Evolutionary conservation across 2,888 invertebrate species (phyloP).

Genomic region (Archips xylosteana): DNA sequence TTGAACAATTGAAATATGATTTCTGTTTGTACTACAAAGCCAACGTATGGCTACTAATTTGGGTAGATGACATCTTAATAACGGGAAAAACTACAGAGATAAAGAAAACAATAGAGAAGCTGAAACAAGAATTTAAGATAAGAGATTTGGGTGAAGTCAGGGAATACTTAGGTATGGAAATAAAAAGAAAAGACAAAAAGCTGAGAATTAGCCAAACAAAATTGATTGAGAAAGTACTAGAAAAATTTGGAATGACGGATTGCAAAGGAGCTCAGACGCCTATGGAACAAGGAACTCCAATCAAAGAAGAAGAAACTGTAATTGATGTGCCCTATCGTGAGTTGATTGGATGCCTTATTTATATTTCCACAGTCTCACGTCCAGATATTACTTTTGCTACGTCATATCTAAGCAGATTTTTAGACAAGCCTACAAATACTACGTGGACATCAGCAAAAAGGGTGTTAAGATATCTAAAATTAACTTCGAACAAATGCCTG

Average conservation of each 20-base stretch:
- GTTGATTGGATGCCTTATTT: not conserved
- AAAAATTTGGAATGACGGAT: not conserved
- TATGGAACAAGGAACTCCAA: not conserved
- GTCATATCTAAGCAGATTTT: conserved; percentile 1
- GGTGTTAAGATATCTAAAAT: conserved; percentile 1
- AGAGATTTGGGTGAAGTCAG: not conserved
- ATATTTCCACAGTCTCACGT: conserved; percentile 1
- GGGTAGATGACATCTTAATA: conserved; percentile 35
- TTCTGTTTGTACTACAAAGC: conserved; percentile 39
- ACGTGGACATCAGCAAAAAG: conserved; percentile 1
- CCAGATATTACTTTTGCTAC: conserved; percentile 2
- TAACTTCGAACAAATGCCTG: not conserved
- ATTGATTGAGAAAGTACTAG: conserved; percentile 4
- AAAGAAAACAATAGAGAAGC: not conserved
- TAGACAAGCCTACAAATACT: not conserved
- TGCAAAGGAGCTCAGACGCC: not conserved
- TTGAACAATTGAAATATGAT: conserved; percentile 39
- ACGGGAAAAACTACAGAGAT: conserved; percentile 10
- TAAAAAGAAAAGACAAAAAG: not conserved
- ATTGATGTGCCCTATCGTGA: not conserved
- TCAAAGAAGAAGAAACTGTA: not conserved
- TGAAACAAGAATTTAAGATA: conserved; percentile 5
- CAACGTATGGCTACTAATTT: conserved; percentile 21
- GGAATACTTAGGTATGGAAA: conserved; percentile 4
- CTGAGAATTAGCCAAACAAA: not conserved